Base-by-base conservation (phyloP, 2,888 invertebrate genomes). In the Folsomia candida region DNA sequence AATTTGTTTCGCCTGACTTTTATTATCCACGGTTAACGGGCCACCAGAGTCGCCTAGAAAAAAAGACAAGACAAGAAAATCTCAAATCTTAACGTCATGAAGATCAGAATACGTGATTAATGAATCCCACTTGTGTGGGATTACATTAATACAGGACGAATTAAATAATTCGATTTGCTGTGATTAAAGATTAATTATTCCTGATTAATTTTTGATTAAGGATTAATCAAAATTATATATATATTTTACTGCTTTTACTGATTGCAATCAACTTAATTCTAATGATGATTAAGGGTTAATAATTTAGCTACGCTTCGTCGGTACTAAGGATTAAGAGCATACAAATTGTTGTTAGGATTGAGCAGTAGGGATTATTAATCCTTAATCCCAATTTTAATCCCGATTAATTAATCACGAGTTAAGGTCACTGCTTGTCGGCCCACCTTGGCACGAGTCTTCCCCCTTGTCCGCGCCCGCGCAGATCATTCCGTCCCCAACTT, bases 391-490 rank as follows among this genome's bases (percentile, higher is more conserved):
- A 9, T 37, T 9, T 14, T 37, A 37, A n/a, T n/a, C n/a, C n/a
- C n/a, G n/a, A n/a, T n/a, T n/a, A n/a, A n/a, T n/a, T n/a, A n/a
- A n/a, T n/a, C n/a, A n/a, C n/a, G n/a, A n/a, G n/a, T n/a, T n/a
- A n/a, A n/a, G n/a, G n/a, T n/a, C n/a, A n/a, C n/a, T n/a, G n/a
- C n/a, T n/a, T n/a, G n/a, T 6, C 6, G 57, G 4, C 62, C 4
- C 2, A 64, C 69, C 69, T 27, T 64, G 58, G 83, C 94, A 94
- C 26, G 93, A 94, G 84, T 94, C 94, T 85, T 88, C 90, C 72
- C 89, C 88, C 11, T 89, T 90, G 2, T 67, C 51, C 83, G 88
- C 88, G 0, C 94, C 94, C 59, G 94, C 94, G 82, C 94, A 94
- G 6, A 94, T 84, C 89, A 94, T 93, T 81, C 91, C 91, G 9